Conservation (phyloP, 2,797 vertebrate genomes). For the Poecilia picta region DNA sequence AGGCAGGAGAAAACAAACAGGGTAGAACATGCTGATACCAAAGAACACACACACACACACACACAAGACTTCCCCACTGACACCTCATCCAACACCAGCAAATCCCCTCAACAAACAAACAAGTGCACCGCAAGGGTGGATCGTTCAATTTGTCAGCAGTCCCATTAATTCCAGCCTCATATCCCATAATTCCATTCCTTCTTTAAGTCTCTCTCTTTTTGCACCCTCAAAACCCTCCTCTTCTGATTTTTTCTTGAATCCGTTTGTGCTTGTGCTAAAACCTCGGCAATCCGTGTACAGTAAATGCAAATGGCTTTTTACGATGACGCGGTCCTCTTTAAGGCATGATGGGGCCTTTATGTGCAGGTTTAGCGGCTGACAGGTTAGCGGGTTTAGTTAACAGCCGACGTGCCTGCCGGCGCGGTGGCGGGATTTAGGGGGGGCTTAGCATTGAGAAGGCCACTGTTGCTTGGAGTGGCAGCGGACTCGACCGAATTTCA, state of each 20-base stretch:
- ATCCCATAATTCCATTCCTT: constrained; percentile 60
- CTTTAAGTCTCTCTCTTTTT: constrained; percentile 25
- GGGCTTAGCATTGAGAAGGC: constrained; percentile 70
- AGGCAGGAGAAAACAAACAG: constrained; percentile 31
- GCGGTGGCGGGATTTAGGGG: constrained; percentile 67
- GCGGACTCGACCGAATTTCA: constrained; percentile 40
- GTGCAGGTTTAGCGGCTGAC: constrained; percentile 77
- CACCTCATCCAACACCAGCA: constrained; percentile 46
- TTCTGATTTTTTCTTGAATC: constrained; percentile 37
- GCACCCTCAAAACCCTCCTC: constrained; percentile 21
- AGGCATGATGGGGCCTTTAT: constrained; percentile 79
- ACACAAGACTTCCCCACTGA: constrained; percentile 17
- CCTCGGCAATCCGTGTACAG: constrained; percentile 48
- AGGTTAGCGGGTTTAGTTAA: constrained; percentile 77
- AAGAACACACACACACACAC: constrained; percentile 17
- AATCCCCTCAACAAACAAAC: constrained; percentile 70
- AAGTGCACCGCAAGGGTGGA: constrained; percentile 29
- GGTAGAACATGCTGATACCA: constrained; percentile 26
- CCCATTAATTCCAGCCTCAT: constrained; percentile 72
- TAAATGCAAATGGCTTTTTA: constrained; percentile 60
- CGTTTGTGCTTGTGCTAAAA: constrained; percentile 34
- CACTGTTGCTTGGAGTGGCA: constrained; percentile 67
- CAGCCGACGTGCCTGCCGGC: constrained; percentile 68
- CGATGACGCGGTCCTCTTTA: constrained; percentile 60
- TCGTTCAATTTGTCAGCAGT: constrained; percentile 65